Conservation (phyloP, 2,113 vertebrate species). For the Rhea americana region DNA sequence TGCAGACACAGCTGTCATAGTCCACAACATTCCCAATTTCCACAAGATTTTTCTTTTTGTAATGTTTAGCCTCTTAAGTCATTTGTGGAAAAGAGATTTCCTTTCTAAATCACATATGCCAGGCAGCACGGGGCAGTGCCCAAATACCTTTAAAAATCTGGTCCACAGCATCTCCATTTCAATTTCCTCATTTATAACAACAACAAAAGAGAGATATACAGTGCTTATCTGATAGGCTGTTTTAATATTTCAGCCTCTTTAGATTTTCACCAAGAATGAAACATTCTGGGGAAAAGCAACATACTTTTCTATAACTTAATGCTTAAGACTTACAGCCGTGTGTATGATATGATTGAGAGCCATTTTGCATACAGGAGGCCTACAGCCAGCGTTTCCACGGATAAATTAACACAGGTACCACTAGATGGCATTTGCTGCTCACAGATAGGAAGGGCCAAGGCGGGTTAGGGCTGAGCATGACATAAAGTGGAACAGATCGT, state of each 20-base stretch:
- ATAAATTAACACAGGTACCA: neutral
- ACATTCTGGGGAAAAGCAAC: neutral
- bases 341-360: neutral
- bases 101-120: accelerated
- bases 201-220: accelerated
- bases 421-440: constrained; percentile 45
- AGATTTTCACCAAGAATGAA: neutral
- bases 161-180: accelerated
- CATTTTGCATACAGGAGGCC: neutral
- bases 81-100: neutral
- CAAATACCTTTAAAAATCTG: accelerated
- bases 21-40: neutral
- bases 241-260: neutral
- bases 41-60: neutral
- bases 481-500: neutral
- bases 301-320: neutral
- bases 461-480: neutral
- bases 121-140: accelerated
- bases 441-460: neutral
- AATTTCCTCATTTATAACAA: accelerated
- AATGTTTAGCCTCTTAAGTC: accelerated
- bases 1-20: accelerated
- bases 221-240: neutral
- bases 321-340: neutral
- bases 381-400: neutral